Evolutionary conservation across 2,797 vertebrate genomes (phyloP).

Genomic region (Adrianichthys oophorus): DNA sequence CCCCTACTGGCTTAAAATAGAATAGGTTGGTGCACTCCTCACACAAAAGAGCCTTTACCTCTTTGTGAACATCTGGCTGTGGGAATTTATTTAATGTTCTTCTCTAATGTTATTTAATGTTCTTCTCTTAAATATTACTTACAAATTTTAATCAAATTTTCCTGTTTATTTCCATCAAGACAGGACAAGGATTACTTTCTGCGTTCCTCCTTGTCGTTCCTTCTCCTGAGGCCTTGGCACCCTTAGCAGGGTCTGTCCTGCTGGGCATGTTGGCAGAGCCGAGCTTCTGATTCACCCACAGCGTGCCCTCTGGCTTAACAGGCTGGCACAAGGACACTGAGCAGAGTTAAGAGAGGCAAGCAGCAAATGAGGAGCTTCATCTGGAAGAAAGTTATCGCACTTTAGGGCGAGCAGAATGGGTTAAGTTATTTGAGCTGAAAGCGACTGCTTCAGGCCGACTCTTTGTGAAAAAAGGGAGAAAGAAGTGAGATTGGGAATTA

Average conservation of each 20-base stretch:
- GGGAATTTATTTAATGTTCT: neutral
- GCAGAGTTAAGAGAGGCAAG: conserved; percentile 43
- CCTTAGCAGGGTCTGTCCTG: conserved; percentile 52
- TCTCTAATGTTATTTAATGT: neutral
- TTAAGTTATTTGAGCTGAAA: conserved; percentile 25
- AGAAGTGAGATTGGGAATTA: conserved; percentile 18
- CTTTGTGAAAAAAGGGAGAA: conserved; percentile 41
- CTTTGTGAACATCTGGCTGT: conserved; percentile 38
- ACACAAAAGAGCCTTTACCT: conserved; percentile 48
- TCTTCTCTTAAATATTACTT: neutral
- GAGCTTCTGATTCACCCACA: conserved; percentile 60
- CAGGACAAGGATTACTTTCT: neutral
- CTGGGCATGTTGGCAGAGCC: conserved; percentile 67
- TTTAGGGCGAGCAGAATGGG: conserved; percentile 9
- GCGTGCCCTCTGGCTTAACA: conserved; percentile 71
- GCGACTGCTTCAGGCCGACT: conserved; percentile 20
- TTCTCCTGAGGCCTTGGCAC: conserved; percentile 64
- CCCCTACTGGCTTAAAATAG: conserved; percentile 77
- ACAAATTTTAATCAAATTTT: conserved; percentile 1
- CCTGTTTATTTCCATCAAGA: conserved; percentile 20
- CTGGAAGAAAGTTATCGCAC: conserved; percentile 30
- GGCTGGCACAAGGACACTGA: conserved; percentile 68
- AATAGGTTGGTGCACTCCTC: conserved; percentile 34
- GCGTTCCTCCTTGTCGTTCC: neutral
- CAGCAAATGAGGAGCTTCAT: conserved; percentile 18